Conservation (phyloP, 2,888 invertebrate species). For the Diarsia dahlii region DNA sequence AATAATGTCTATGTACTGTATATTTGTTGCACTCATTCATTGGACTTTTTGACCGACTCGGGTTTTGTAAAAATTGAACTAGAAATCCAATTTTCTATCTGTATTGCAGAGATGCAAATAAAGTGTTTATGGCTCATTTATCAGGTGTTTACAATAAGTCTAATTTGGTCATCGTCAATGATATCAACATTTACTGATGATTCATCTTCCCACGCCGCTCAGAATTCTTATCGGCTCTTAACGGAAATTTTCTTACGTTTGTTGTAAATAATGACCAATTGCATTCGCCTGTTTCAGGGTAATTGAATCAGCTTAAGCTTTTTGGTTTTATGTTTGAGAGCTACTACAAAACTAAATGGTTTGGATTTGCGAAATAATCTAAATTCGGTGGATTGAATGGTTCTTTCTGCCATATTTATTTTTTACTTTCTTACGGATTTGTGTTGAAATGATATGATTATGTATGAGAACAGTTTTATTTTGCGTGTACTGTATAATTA, state of each 20-base stretch:
- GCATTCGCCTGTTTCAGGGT: slow-evolving; percentile 66
- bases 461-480: background rate
- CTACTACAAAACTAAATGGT: slow-evolving; percentile 42
- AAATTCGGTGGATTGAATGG: slow-evolving; percentile 35
- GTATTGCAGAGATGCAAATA: slow-evolving; percentile 30
- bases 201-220: slow-evolving; percentile 74
- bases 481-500: background rate
- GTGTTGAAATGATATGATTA: slow-evolving; percentile 2
- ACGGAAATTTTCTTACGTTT: slow-evolving; percentile 67
- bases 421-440: background rate
- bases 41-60: slow-evolving; percentile 30
- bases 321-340: slow-evolving; percentile 61
- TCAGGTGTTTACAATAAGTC: slow-evolving; percentile 69
- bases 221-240: slow-evolving; percentile 64
- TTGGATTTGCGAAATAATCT: slow-evolving; percentile 47
- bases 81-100: slow-evolving; percentile 20
- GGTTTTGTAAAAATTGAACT: slow-evolving; percentile 48
- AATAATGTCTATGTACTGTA: slow-evolving; percentile 72
- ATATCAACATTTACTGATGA: slow-evolving; percentile 78
- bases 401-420: slow-evolving; percentile 28
- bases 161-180: slow-evolving; percentile 72
- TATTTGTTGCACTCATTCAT: slow-evolving; percentile 67
- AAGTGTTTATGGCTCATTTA: slow-evolving; percentile 49
- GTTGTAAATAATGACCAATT: slow-evolving; percentile 66
- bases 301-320: slow-evolving; percentile 65